Base-by-base conservation (phyloP, 2,113 vertebrate genomes). In the Ovis canadensis region DNA sequence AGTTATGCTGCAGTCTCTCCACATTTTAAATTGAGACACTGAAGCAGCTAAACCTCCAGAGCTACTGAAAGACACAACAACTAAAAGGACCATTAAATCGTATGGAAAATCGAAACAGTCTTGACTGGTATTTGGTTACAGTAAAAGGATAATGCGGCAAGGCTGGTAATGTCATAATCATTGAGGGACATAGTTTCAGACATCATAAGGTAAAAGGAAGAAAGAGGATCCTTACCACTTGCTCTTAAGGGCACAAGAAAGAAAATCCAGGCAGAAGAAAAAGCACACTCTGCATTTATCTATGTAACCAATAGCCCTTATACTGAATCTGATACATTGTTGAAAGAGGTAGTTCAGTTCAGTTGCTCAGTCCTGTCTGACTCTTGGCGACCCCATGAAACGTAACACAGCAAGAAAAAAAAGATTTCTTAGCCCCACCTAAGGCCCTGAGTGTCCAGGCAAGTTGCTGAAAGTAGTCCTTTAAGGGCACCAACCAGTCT, bases 231-330 rank as follows among this genome's bases (percentile, higher is more conserved):
- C 64, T 78, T 31, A 64, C 27, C 19, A 25, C 64, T 82, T 94
- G 93, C 33, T 81, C 48, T 94, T 81, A 90, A 91, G 86, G 54
- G 54, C n/a, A 54, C 40, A 93, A 36, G 55, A 96, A 87, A 97
- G 92, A 90, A 54, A 95, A 84, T 25, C 19, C 33, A 52, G 25
- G 81, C 31, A 92, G 84, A 94, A 93, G 45, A 12, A 85, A 96
- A 62, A 90, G 89, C 96, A 82, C 0, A 55, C n/a, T 89, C 78
- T 90, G 96, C 96, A 71, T 50, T 96, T 94, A 89, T 67, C 83
- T 83, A 89, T 21, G 95, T 90, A 97, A 98, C 85, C 62, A 81
- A 96, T 64, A 92, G n/a, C 48, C 29, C 40, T 94, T 52, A 15
- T 17, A 50, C 1, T 36, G 82, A 97, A 97, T 48, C 48, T 91